Evolutionary conservation across 2,797 vertebrate species (phyloP).

Genomic region (Diplodus sargus): DNA sequence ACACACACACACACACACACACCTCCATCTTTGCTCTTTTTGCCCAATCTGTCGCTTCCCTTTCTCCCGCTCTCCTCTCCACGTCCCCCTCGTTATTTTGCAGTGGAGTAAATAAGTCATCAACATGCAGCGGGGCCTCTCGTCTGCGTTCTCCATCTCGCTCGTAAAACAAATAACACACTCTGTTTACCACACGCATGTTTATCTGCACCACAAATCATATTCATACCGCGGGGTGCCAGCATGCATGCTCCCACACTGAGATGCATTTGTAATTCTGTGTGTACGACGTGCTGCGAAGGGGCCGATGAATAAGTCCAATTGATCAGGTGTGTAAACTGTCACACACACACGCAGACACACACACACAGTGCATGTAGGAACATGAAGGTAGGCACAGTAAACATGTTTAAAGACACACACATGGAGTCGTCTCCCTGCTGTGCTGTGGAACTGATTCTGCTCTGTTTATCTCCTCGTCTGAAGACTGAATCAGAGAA

Average conservation of each 20-base stretch:
- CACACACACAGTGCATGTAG: background rate
- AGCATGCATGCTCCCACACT: background rate
- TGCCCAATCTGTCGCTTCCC: background rate
- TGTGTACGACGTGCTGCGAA: background rate
- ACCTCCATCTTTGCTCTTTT: background rate
- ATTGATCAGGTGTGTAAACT: conserved; percentile 3
- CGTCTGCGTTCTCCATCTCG: background rate
- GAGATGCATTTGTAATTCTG: background rate
- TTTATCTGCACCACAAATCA: conserved; percentile 10
- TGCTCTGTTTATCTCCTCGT: conserved; percentile 11
- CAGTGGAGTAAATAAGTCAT: conserved; percentile 18
- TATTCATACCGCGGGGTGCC: conserved; percentile 1
- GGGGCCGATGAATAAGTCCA: background rate
- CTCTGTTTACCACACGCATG: conserved; percentile 1
- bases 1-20: conserved; percentile 6
- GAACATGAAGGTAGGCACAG: background rate
- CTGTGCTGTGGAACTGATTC: background rate
- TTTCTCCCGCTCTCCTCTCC: background rate
- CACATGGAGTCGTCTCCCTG: background rate
- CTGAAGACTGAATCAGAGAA: conserved; percentile 21
- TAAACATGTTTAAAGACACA: background rate
- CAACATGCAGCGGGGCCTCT: background rate
- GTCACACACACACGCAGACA: background rate
- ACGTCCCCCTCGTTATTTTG: background rate
- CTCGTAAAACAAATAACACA: conserved; percentile 3